phyloP scores from a whole-genome alignment of 2,113 vertebrate genomes.

The Oenanthe oenanthe region DNA sequence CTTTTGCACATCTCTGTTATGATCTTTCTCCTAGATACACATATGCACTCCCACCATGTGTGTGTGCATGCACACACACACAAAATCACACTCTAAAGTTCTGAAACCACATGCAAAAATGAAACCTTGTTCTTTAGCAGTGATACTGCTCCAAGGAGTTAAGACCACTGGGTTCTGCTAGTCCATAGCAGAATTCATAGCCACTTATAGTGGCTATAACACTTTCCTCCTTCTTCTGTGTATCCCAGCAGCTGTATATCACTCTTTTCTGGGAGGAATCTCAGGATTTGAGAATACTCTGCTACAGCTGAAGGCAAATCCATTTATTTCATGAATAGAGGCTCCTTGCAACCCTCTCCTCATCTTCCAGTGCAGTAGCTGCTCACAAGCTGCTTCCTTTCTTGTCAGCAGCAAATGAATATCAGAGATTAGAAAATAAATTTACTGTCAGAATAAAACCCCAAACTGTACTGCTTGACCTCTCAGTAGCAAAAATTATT shows the following conservation, averaged over 20 bases:
- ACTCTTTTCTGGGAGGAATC: not conserved
- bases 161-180: not conserved
- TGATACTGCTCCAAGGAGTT: not conserved
- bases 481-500: not conserved
- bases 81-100: not conserved
- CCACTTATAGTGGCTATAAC: not conserved
- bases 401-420: not conserved
- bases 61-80: too few relatives aligned
- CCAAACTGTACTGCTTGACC: not conserved
- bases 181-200: not conserved
- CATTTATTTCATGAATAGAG: not conserved
- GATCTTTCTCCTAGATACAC: not conserved
- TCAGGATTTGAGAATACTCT: not conserved
- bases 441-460: not conserved
- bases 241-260: not conserved
- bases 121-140: not conserved
- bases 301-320: not conserved
- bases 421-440: not conserved
- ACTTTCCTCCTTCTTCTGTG: not conserved
- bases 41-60: fast-evolving
- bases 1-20: not conserved
- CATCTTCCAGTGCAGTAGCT: not conserved
- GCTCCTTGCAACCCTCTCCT: not conserved
- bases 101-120: not conserved
- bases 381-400: not conserved